A percentile compares a stretch with the other conserved stretches of the same genome.
Evolutionary conservation across 2,113 vertebrate species (phyloP).

Genomic region (Oryzias celebensis): DNA sequence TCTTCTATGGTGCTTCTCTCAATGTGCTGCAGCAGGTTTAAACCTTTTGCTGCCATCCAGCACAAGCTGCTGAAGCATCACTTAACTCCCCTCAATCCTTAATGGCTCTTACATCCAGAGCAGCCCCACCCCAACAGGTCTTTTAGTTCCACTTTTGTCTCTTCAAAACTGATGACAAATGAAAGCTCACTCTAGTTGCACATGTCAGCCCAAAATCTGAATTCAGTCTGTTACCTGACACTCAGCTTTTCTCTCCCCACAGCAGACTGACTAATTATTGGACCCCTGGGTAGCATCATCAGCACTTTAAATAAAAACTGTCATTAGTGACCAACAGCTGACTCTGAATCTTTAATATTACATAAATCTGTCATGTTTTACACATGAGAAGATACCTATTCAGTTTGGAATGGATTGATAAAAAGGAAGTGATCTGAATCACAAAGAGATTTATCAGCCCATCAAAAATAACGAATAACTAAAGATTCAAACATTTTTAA

Average conservation of each 20-base stretch:
- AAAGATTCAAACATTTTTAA: too few relatives aligned
- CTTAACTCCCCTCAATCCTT: conserved; percentile 57
- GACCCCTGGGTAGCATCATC: not conserved
- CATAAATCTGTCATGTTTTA: too few relatives aligned
- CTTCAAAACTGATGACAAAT: conserved; percentile 30
- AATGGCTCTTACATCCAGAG: conserved; percentile 44
- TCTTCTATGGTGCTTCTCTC: not conserved
- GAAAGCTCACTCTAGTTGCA: conserved; percentile 35
- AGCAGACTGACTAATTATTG: conserved; percentile 39
- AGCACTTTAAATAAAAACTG: too few relatives aligned
- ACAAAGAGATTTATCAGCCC: too few relatives aligned
- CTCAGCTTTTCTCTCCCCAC: conserved; percentile 53
- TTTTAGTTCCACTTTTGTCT: conserved; percentile 25
- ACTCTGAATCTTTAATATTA: too few relatives aligned
- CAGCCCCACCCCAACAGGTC: not conserved
- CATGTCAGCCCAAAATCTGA: conserved; percentile 54
- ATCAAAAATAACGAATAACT: too few relatives aligned
- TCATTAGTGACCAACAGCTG: too few relatives aligned
- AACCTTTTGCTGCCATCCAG: conserved; percentile 39
- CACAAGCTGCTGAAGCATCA: conserved; percentile 55
- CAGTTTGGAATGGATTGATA: too few relatives aligned
- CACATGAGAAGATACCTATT: too few relatives aligned
- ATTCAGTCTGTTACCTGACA: conserved; percentile 61
- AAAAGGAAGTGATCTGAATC: too few relatives aligned
- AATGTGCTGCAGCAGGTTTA: conserved; percentile 32